These are phyloP conservation scores for Spongia lamella DNA, from an alignment of 37 sponge, comb jelly and placozoan species.

Conservation along the genomic window DNA sequence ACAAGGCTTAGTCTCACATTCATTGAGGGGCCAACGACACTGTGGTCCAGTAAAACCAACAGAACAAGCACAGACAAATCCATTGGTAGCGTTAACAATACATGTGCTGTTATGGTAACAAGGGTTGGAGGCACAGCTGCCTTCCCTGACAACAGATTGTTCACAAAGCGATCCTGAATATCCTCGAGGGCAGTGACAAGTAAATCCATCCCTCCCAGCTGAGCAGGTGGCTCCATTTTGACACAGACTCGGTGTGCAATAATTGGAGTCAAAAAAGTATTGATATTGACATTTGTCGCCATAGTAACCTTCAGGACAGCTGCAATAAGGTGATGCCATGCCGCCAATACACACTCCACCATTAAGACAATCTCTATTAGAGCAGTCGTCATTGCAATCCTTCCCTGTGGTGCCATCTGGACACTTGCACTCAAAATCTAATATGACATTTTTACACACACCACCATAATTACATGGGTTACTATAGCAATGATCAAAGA, in stretches of 20 bases:
- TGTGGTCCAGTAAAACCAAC: conserved; percentile 67
- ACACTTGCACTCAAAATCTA: conserved; percentile 55
- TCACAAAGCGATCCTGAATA: conserved; percentile 48
- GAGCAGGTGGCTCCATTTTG: conserved; percentile 56
- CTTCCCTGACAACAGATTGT: neutral
- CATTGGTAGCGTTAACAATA: conserved; percentile 11
- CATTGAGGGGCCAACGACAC: conserved; percentile 68
- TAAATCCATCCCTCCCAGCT: conserved; percentile 36
- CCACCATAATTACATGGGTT: conserved; percentile 58
- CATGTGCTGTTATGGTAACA: conserved; percentile 73
- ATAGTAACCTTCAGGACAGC: conserved; percentile 64
- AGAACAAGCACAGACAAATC: conserved; percentile 55
- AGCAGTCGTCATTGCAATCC: conserved; percentile 63
- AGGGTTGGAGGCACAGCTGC: conserved; percentile 62
- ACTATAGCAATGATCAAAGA: conserved; percentile 72
- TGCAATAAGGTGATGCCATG: conserved; percentile 11
- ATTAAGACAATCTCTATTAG: conserved; percentile 47
- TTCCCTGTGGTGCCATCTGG: conserved; percentile 48
- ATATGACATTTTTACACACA: conserved; percentile 45
- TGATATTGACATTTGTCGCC: conserved; percentile 66
- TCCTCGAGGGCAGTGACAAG: conserved; percentile 51
- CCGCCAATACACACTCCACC: conserved; percentile 39
- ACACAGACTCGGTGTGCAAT: conserved; percentile 49
- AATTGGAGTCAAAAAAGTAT: conserved; percentile 14
- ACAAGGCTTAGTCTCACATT: conserved; percentile 74